Evolutionary conservation across 2,888 invertebrate species (phyloP), one percentile per base, ranked within the genome.

Genomic region (Leptinotarsa haldemani): DNA sequence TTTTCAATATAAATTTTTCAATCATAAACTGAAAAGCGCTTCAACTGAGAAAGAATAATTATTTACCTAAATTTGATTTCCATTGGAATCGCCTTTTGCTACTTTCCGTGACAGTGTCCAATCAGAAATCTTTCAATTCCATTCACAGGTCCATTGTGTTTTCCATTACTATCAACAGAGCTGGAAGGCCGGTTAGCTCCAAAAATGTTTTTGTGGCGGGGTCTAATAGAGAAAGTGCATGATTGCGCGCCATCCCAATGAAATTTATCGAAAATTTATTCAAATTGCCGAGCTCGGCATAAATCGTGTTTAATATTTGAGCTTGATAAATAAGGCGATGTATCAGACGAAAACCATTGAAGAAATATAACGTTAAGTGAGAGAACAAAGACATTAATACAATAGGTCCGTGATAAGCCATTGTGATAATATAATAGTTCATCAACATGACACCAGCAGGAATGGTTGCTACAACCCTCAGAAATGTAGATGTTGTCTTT

Each of bases 361-460:
- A 76, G 76, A 74, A 76, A 74, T 75, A 72, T 67, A 67, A 69
- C 65, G 63, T 46, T 66, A 58, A 65, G 66, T 61, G 50, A 69
- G 65, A 69, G 74, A 71, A 75, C 73, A 75, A 77, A 75, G 75
- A 70, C 75, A 67, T 71, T 71, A 71, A 71, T 71, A 86, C 86
- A 86, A 86, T 85, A 81, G 85, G 80, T 78, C 40, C 82, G 82
- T 86, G 86, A 86, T 86, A 86, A 86, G 85, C 83, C 50, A 86
- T 86, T 86, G 86, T 86, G 81, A 82, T 81, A 82, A 79, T 82
- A 86, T 86, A 86, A 86, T 86, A 85, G 85, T 85, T 86, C 84
- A 86, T 86, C 86, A 86, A 83, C 84, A 83, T 84, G 84, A 85
- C 85, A 84, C 83, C 83, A 81, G 78, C 85, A 84, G 84, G 70